Evolutionary conservation across 2,888 invertebrate genomes (phyloP), one percentile per base, ranked within the genome.

Genomic region (Hetaerina titia): DNA sequence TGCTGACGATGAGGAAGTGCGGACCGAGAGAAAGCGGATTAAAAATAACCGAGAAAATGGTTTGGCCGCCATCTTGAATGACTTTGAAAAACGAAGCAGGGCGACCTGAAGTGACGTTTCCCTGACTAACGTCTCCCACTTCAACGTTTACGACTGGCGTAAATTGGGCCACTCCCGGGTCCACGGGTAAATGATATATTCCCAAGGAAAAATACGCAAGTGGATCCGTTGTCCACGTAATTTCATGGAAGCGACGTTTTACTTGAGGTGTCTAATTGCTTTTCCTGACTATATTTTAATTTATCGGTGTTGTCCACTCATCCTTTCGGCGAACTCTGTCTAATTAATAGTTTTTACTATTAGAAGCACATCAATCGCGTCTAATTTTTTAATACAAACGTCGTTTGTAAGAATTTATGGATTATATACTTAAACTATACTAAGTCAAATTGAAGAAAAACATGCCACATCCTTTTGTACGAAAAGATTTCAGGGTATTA

Each of bases 21-120:
- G 31, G 31, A 11, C 6, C 25, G 25, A 15, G 22, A 13, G 81
- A 31, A 31, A 81, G 81, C 31, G 81, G 81, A 81, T 81, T 81
- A 81, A 81, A 81, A 81, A 81, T 81, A 81, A 13, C 81, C 1
- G 25, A 31, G 81, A n/a, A n/a, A 8, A 69, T 8, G 25, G 31
- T 81, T 31, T 13, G 25, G 6, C 7, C 81, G 81, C 81, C 81
- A 81, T 81, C 31, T 25, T 81, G 81, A 31, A 13, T 81, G 81
- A 81, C 81, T 81, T 81, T 81, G 81, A 81, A 31, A n/a, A 81
- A 81, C 81, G 81, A 81, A 81, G 81, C 81, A 31, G 15, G 31
- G 31, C 11, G 45, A 9, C 25, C 22, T 31, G 11, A 81, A 31
- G 31, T 31, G 81, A 81, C 81, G 13, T 81, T 25, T 81, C 81